phyloP scores from a whole-genome alignment of 2,113 vertebrate species.

The Zonotrichia leucophrys region DNA sequence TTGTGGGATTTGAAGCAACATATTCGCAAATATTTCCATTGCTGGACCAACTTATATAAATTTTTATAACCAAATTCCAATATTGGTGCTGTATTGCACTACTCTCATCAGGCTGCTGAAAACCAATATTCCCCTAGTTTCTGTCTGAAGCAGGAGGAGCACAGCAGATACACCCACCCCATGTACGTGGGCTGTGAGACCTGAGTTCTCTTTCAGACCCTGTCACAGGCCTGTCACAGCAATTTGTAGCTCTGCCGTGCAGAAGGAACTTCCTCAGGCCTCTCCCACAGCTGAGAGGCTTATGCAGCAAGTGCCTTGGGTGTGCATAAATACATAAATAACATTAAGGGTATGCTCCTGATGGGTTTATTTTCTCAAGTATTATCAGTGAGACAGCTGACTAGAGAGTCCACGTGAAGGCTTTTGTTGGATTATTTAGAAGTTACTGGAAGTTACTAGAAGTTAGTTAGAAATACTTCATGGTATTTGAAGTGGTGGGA shows the following conservation, averaged over 20 bases:
- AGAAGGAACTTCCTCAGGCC: background rate
- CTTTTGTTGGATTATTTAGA: background rate
- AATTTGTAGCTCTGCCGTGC: background rate
- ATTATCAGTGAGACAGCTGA: background rate
- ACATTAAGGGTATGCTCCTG: background rate
- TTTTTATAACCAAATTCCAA: background rate
- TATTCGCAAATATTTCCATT: background rate
- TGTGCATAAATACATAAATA: background rate
- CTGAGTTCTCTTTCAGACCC: background rate
- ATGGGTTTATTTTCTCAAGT: background rate
- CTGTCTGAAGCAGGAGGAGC: background rate
- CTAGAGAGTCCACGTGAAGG: background rate
- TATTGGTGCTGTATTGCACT: background rate
- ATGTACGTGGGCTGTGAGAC: background rate
- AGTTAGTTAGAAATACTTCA: background rate
- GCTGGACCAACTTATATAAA: background rate
- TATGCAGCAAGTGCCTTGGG: background rate
- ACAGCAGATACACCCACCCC: background rate
- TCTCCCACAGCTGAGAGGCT: background rate
- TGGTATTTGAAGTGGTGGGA: background rate
- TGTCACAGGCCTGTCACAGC: background rate
- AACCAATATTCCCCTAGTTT: background rate
- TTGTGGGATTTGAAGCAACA: background rate
- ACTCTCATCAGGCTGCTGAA: background rate
- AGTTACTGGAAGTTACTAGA: background rate